These are phyloP conservation scores for Actinostola sp. DNA, from an alignment of 92 coral and sea anemone genomes.

Conservation along the genomic window DNA sequence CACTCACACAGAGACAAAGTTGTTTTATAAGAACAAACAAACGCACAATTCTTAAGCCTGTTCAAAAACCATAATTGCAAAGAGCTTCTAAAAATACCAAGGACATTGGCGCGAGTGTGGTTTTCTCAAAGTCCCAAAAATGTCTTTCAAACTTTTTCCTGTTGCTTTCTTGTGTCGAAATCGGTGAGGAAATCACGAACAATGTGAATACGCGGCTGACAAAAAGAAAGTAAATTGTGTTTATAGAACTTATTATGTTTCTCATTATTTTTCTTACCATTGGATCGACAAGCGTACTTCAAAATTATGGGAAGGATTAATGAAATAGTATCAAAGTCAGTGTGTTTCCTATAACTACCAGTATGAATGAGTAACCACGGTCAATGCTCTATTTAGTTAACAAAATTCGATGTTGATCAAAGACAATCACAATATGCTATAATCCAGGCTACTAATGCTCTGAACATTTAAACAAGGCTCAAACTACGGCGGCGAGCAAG, in stretches of 20 bases:
- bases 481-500: background rate
- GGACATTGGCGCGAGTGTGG: slow-evolving; percentile 13
- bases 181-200: slow-evolving; percentile 33
- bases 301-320: slow-evolving; percentile 53
- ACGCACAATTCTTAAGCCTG: slow-evolving; percentile 39
- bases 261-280: slow-evolving; percentile 44
- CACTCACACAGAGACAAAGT: slow-evolving; percentile 49
- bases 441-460: slow-evolving; percentile 6
- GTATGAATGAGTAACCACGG: slow-evolving; percentile 32
- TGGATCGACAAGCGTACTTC: slow-evolving; percentile 44
- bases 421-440: slow-evolving; percentile 35
- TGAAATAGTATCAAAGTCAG: slow-evolving; percentile 56
- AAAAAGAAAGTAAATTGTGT: slow-evolving; percentile 38
- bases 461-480: slow-evolving; percentile 7
- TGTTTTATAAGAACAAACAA: slow-evolving; percentile 63
- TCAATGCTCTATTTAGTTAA: slow-evolving; percentile 74
- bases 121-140: slow-evolving; percentile 4
- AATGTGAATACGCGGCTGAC: slow-evolving; percentile 25
- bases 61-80: slow-evolving; percentile 43
- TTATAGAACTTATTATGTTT: slow-evolving; percentile 32
- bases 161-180: slow-evolving; percentile 16
- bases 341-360: slow-evolving; percentile 79
- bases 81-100: slow-evolving; percentile 45
- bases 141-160: slow-evolving; percentile 4
- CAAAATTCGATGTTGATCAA: slow-evolving; percentile 67